These are phyloP conservation scores for Hofmannophila pseudospretella DNA, from an alignment of 2,888 invertebrate species.

Conservation along the genomic window DNA sequence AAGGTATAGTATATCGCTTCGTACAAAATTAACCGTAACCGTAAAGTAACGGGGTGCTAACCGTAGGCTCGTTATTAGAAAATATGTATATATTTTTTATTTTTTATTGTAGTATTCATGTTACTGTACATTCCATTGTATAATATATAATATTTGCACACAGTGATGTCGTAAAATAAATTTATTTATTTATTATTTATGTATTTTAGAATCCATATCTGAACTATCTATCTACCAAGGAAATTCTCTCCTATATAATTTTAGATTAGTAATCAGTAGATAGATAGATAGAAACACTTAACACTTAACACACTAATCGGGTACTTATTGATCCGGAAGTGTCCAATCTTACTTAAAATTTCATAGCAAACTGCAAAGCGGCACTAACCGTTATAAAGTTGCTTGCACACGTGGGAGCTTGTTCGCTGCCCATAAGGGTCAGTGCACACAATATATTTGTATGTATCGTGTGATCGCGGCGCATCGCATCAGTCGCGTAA, in stretches of 20 bases:
- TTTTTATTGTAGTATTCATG: too few species aligned
- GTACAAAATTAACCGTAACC: too few species aligned
- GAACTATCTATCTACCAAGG: too few species aligned
- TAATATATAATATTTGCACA: too few species aligned
- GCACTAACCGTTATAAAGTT: conserved; percentile 10
- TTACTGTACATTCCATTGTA: too few species aligned
- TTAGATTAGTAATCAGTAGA: neutral
- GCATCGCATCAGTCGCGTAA: conserved; percentile 58
- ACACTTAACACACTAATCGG: neutral
- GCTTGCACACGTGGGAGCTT: neutral
- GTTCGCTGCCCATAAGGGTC: conserved; percentile 38
- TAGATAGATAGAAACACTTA: neutral
- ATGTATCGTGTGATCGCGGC: conserved; percentile 65
- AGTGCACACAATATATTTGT: conserved; percentile 64
- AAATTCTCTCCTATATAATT: neutral
- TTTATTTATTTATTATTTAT: too few species aligned
- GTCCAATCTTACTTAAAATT: neutral
- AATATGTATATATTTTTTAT: too few species aligned
- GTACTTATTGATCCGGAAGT: neutral
- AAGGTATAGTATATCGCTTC: too few species aligned
- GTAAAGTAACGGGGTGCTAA: too few species aligned
- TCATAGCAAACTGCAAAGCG: neutral
- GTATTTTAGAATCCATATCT: too few species aligned
- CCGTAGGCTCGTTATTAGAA: too few species aligned
- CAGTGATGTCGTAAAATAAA: too few species aligned